Conservation (phyloP, 1,140 invertebrate species). For the Diprion similis region DNA sequence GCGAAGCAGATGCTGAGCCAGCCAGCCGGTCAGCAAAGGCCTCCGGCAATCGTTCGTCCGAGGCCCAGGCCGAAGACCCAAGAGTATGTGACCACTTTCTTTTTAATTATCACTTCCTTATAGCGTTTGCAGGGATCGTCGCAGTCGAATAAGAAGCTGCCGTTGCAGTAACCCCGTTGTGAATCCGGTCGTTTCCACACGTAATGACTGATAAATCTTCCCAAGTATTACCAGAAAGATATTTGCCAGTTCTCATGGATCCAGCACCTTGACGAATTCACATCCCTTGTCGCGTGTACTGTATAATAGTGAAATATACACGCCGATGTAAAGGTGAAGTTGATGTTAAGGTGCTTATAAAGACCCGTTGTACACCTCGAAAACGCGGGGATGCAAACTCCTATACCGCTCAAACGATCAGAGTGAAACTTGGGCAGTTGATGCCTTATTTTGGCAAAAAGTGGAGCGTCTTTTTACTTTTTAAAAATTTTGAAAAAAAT, state of each 20-base stretch:
- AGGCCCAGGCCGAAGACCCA: not conserved
- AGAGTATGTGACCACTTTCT: conserved; percentile 29
- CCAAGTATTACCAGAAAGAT: not conserved
- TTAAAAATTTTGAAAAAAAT: no score
- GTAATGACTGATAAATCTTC: conserved; percentile 41
- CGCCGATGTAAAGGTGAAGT: no score
- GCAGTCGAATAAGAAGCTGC: conserved; percentile 20
- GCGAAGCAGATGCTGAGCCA: conserved; percentile 6
- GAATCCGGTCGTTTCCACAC: conserved; percentile 38
- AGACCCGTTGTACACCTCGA: no score
- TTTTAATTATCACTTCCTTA: conserved; percentile 42
- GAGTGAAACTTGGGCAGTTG: no score
- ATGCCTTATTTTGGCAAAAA: no score
- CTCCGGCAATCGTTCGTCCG: not conserved
- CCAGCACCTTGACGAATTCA: not conserved
- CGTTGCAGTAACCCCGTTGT: conserved; percentile 34
- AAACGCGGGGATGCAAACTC: no score
- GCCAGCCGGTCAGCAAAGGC: not conserved
- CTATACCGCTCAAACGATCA: no score
- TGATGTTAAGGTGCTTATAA: no score
- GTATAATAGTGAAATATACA: no score
- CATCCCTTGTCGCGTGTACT: no score
- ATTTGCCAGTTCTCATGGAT: not conserved
- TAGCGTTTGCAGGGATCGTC: conserved; percentile 20
- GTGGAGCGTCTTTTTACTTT: no score